Conservation (phyloP, 2,888 invertebrate genomes). For the Listrodromus nycthemerus region DNA sequence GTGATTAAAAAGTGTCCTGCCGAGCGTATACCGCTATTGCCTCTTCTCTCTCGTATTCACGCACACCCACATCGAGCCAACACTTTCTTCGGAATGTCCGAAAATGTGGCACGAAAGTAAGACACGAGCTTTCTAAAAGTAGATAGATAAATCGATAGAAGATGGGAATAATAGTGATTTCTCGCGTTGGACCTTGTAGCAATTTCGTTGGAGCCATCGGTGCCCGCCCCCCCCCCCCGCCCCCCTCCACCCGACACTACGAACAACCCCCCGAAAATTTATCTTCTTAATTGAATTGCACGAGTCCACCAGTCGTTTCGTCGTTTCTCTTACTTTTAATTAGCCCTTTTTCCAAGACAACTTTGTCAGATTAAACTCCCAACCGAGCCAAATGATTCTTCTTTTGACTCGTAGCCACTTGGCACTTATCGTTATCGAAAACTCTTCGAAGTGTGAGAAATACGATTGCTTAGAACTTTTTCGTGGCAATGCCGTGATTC, state of each 20-base stretch:
- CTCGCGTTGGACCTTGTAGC: slow-evolving; percentile 23
- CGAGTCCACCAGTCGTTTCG: slow-evolving; percentile 58
- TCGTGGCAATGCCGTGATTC: slow-evolving; percentile 35
- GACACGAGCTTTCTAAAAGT: neutral
- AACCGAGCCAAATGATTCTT: slow-evolving; percentile 7
- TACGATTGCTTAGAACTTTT: neutral
- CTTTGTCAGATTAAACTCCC: slow-evolving; percentile 60
- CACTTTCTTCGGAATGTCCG: neutral
- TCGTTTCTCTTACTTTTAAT: slow-evolving; percentile 62
- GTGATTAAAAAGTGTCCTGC: slow-evolving; percentile 85
- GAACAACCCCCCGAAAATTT: slow-evolving; percentile 67
- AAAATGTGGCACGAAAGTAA: neutral
- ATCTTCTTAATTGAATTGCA: slow-evolving; percentile 75
- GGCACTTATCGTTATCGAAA: slow-evolving; percentile 62
- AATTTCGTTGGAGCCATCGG: slow-evolving; percentile 19
- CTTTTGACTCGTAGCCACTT: slow-evolving; percentile 27
- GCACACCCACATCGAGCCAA: neutral
- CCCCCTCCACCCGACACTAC: neutral
- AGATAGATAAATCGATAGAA: slow-evolving; percentile 1
- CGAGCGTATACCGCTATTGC: slow-evolving; percentile 73
- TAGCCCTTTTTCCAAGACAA: slow-evolving; percentile 58
- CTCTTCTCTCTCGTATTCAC: slow-evolving; percentile 1
- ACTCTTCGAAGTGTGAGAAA: neutral
- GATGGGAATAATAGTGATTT: slow-evolving; percentile 38
- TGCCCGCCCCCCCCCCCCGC: neutral